Conservation (phyloP, 2,888 invertebrate genomes). For the Spatulosminthurus flaviceps region DNA sequence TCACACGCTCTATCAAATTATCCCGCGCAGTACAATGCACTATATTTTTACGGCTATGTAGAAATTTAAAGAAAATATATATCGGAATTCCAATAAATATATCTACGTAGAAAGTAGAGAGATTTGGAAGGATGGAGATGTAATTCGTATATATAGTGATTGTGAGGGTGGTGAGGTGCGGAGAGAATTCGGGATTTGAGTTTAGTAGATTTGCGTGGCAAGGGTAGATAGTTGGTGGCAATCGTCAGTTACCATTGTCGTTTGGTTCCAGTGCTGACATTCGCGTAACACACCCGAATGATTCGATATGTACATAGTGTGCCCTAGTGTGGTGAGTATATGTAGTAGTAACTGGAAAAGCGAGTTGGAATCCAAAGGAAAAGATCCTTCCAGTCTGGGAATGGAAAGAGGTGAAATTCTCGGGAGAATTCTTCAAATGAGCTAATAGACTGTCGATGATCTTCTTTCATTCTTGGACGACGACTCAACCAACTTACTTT, state of each 20-base stretch:
- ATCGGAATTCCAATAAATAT: too few species aligned
- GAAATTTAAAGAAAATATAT: too few species aligned
- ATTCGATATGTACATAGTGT: not conserved
- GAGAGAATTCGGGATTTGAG: constrained; percentile 4
- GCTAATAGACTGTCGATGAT: not conserved
- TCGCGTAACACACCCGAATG: not conserved
- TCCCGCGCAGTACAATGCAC: too few species aligned
- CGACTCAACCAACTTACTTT: constrained; percentile 10
- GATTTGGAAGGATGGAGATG: too few species aligned
- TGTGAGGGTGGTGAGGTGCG: not conserved
- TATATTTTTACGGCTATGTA: too few species aligned
- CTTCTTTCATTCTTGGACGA: constrained; percentile 2
- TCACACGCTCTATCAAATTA: too few species aligned
- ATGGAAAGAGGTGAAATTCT: constrained; percentile 6
- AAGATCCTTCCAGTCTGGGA: not conserved
- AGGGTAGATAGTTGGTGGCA: not conserved
- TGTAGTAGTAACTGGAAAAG: not conserved
- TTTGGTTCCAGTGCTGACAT: not conserved
- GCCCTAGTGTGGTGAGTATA: too few species aligned
- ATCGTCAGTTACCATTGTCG: not conserved
- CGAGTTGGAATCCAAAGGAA: not conserved
- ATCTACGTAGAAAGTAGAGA: too few species aligned
- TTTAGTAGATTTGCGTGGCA: not conserved
- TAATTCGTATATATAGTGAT: not conserved
- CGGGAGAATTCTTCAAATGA: constrained; percentile 2